Evolutionary conservation across 2,797 vertebrate genomes (phyloP), one percentile per base, ranked within the genome.

Genomic region (Chanos chanos): DNA sequence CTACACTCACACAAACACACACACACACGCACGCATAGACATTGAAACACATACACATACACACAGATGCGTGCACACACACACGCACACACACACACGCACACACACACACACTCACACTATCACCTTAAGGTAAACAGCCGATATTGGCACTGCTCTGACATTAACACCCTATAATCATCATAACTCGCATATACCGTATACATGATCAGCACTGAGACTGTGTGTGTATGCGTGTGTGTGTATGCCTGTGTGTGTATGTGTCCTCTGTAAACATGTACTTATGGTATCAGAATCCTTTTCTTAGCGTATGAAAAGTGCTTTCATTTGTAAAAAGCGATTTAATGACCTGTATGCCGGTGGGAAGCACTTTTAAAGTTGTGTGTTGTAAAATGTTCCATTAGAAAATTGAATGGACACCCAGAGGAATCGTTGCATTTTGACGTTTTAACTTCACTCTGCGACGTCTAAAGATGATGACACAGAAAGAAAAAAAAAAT

Each of bases 331-430:
- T 57, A 70, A 69, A 60, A 70, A 44, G 47, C 51, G 19, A 36
- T 65, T 58, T 63, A 58, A 54, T 51, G 50, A 65, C 54, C 52
- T 36, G 62, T 37, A 21, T 34, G 21, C 33, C 31, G 30, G 33
- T 34, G 36, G 22, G 53, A 13, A 52, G 19, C 37, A 28, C 59
- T 13, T 25, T 25, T 55, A 69, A 31, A n/a, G 15, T 44, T 21
- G 27, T 28, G 39, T 54, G 66, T 12, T 53, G 36, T 68, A 68
- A 81, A 62, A 67, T 49, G 33, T 19, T 55, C 62, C 54, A 43
- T 49, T 60, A 69, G 40, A 27, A 59, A 8, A 73, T 61, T 73
- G 59, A 68, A 12, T 13, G 40, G 48, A 68, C 70, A 59, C 36
- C 60, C 24, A 37, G 15, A 16, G 19, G 16, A 40, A 44, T 30